Evolutionary conservation across 2,797 vertebrate species (phyloP), one percentile per base, ranked within the genome.

Genomic region (Megalops cyprinoides): DNA sequence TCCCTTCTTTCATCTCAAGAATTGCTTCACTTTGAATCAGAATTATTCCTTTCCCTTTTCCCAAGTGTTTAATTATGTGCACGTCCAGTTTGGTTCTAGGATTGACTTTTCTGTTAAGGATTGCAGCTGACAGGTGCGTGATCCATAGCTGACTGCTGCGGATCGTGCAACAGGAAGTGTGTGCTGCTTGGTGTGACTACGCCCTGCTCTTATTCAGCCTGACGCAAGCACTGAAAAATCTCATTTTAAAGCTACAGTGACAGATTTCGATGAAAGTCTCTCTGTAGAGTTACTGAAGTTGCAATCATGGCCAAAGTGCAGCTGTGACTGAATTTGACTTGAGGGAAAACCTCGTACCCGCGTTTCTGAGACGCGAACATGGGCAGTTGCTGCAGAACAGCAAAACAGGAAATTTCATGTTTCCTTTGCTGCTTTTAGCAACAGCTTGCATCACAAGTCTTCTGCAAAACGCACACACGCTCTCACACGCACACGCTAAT

Each of bases 361-460:
- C 88, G 88, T 87, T 87, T 87, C 6, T 82, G 71, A 93, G 87
- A 90, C 89, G 84, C 88, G 89, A 86, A 92, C 91, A 90, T 92
- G 93, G 91, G 90, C 94, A 94, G 92, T 93, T 94, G 90, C 91
- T 89, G 89, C 92, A 92, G 89, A 93, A 93, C 76, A 92, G 88
- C 91, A 94, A 94, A 95, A 95, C 95, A 95, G 95, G 95, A 95
- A 95, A 95, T 94, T 93, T 95, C 92, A 93, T 86, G 91, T 93
- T 95, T 95, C 95, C 94, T 95, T 88, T 93, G 90, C 91, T 90
- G 90, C 90, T 93, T 94, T 91, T 92, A 93, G 91, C 87, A 85
- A 89, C 89, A 87, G 86, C 83, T 94, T 93, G 90, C 91, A 92
- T 92, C 90, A 91, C 89, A 91, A 82, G 81, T 91, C 90, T 92